Evolutionary conservation across 2,888 invertebrate genomes (phyloP), one percentile per base, ranked within the genome.

Genomic region (Rhabditoides inermis): DNA sequence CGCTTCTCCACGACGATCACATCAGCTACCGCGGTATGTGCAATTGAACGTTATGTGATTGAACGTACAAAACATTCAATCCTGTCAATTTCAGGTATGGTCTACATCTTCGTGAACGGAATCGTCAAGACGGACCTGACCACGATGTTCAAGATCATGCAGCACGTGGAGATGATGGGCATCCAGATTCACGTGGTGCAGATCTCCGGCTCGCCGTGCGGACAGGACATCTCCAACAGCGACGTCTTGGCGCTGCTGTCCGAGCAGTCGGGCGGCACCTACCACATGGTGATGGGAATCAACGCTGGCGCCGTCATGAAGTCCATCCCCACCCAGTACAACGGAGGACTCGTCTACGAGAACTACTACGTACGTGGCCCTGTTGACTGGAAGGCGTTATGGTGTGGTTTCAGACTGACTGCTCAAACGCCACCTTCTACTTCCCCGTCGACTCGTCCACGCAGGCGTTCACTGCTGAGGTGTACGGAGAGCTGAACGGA

Each of bases 401-500:
- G n/a, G n/a, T n/a, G n/a, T n/a, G n/a, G n/a, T n/a, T n/a, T n/a
- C n/a, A n/a, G n/a, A n/a, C n/a, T n/a, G 55, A 61, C 37, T 68
- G 67, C 39, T 42, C 60, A 12, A 53, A 58, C 18, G 47, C 53
- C 12, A 60, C 53, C 27, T 68, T 68, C 56, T 68, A 65, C 44
- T 51, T 68, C 39, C 68, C 68, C 12, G 55, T 68, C 12, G 67
- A 61, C 37, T 58, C 53, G 4, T 56, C 58, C 35, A 60, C 67
- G 1, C 68, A 68, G 44, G 54, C 67, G 6, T 56, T 68, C 39
- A 54, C 60, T 12, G 49, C 55, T 2, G 53, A 55, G 23, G 45
- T 56, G 20, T 54, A 56, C 49, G 68, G 61, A 49, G 57, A 56
- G 25, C 45, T 61, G 35, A 42, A 27, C 7, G 20, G 36, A 4